These are phyloP conservation scores for fruit fly (Drosophila melanogaster) DNA, from an alignment of 1,140 invertebrate genomes.

Conservation along the genomic window Release_6_plus_ISO1_MT NT_033779.5:15174501-15175000, in stretches of 20 bases:
- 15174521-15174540: conserved; percentile 12
- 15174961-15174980: conserved; percentile 32
- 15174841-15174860: conserved; percentile 78
- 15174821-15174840: conserved; percentile 56
- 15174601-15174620: conserved; percentile 50
- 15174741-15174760: not conserved
- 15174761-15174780: conserved; percentile 9
- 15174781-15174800: not conserved
- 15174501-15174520: conserved; percentile 10
- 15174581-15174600: conserved; percentile 40
- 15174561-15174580: conserved; percentile 6
- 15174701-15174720: conserved; percentile 26
- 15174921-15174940: conserved; percentile 17
- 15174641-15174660: conserved; percentile 45
- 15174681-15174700: conserved; percentile 52
- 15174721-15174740: conserved; percentile 2
- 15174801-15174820: conserved; percentile 8
- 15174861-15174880: conserved; percentile 81
- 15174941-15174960: not conserved
- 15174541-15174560: conserved; percentile 13
- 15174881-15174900: conserved; percentile 81
- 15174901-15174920: conserved; percentile 68
- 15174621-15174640: conserved; percentile 67
- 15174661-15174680: conserved; percentile 81
- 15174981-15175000: conserved; percentile 35